phyloP scores from a whole-genome alignment of 2,113 vertebrate species.

The Nettapus auritus region DNA sequence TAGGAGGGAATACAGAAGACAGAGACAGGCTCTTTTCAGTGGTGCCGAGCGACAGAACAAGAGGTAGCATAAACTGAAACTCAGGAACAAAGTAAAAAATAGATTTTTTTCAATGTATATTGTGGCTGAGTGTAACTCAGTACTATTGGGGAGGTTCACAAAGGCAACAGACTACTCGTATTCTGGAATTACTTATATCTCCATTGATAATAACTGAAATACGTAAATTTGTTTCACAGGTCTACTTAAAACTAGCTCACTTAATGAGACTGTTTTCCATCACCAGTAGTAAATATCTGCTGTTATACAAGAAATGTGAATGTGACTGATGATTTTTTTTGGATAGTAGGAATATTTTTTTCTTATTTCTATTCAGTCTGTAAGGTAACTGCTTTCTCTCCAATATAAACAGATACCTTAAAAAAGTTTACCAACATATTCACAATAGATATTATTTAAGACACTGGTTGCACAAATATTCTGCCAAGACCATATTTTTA shows the following conservation, averaged over 20 bases:
- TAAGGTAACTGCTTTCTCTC: background rate
- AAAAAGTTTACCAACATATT: background rate
- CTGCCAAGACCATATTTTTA: background rate
- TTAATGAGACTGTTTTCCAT: background rate
- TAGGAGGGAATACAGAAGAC: too few species aligned
- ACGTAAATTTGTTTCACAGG: background rate
- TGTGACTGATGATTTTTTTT: background rate
- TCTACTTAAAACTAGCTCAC: background rate
- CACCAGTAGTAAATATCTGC: background rate
- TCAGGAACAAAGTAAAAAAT: too few species aligned
- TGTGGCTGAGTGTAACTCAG: too few species aligned
- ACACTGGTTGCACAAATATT: background rate
- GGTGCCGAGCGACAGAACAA: too few species aligned
- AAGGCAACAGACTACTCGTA: background rate
- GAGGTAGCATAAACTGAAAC: too few species aligned
- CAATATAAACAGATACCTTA: too few species aligned
- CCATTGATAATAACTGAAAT: background rate
- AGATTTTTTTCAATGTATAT: too few species aligned
- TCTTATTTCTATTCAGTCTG: background rate
- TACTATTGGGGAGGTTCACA: background rate
- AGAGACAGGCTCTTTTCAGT: too few species aligned
- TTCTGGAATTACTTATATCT: background rate
- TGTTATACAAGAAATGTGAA: background rate
- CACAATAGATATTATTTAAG: background rate
- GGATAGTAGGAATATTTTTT: background rate